A percentile compares a stretch with the other conserved stretches of the same genome.
Conservation (phyloP, 2,888 invertebrate genomes). For the Dysmachus trigonus region DNA sequence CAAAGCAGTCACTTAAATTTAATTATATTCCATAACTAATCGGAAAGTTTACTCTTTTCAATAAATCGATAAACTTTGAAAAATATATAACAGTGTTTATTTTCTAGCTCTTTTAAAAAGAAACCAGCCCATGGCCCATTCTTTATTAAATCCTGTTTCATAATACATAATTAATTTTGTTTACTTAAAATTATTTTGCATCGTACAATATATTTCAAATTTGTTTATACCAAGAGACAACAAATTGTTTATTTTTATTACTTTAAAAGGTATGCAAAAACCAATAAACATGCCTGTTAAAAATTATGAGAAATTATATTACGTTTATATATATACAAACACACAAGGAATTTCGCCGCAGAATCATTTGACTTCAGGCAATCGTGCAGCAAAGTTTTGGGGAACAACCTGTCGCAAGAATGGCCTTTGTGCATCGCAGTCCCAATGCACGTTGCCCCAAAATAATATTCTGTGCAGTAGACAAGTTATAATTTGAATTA, state of each 20-base stretch:
- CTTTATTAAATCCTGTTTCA: too few species aligned
- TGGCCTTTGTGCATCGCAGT: conserved; percentile 7
- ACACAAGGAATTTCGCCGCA: neutral
- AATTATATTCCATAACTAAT: too few species aligned
- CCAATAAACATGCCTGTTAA: neutral
- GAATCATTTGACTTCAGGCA: neutral
- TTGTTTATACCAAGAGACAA: neutral
- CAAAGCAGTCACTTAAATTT: too few species aligned
- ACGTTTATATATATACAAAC: too few species aligned
- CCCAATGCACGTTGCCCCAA: neutral
- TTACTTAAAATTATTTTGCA: too few species aligned
- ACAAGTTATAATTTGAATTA: conserved; percentile 33
- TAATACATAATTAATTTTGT: too few species aligned
- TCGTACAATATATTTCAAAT: neutral
- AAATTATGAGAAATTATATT: neutral
- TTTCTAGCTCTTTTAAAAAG: too few species aligned
- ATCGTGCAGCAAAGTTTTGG: neutral
- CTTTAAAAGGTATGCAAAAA: neutral
- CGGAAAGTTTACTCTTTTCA: too few species aligned
- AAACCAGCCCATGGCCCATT: too few species aligned
- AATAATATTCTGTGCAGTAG: conserved; percentile 10
- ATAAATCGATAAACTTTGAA: too few species aligned
- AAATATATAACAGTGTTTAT: too few species aligned
- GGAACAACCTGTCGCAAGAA: conserved; percentile 6
- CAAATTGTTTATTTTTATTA: neutral